Evolutionary conservation across 2,113 vertebrate species (phyloP).

Genomic region (Phaethon lepturus): DNA sequence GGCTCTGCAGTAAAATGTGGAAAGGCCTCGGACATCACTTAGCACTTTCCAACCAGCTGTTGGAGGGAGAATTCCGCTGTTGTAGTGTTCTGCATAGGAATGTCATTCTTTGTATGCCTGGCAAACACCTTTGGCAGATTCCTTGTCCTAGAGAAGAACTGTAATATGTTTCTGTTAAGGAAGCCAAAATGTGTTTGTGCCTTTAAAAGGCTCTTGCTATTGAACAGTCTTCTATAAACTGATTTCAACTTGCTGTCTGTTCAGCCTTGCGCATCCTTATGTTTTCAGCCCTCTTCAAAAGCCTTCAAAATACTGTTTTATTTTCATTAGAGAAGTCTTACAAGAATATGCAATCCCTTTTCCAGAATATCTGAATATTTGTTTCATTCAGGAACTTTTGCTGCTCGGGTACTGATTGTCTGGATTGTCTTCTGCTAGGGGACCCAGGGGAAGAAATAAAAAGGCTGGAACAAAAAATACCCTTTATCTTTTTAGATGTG

Average conservation of each 20-base stretch:
- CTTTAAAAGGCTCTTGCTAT: background rate
- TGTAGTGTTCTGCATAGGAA: background rate
- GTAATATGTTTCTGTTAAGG: background rate
- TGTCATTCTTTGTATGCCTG: fast-evolving
- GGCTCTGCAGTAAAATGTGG: background rate
- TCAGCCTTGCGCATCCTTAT: background rate
- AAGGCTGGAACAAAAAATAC: background rate
- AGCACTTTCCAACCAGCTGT: fast-evolving
- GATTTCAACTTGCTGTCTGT: background rate
- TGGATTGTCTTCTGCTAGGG: background rate
- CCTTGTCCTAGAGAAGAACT: background rate
- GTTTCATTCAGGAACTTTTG: background rate
- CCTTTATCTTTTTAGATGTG: background rate
- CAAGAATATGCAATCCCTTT: background rate
- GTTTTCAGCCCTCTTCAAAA: background rate
- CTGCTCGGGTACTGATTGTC: background rate
- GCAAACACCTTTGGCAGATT: background rate
- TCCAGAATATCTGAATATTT: background rate
- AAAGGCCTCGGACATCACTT: background rate
- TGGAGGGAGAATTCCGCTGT: background rate
- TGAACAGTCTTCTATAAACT: background rate
- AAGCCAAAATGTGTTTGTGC: background rate
- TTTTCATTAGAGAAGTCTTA: background rate
- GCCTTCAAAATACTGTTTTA: background rate
- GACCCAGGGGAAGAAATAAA: background rate